A percentile compares a stretch with the other conserved stretches of the same genome.
Conservation (phyloP, 1,140 invertebrate genomes). For the Solenopsis fugax region DNA sequence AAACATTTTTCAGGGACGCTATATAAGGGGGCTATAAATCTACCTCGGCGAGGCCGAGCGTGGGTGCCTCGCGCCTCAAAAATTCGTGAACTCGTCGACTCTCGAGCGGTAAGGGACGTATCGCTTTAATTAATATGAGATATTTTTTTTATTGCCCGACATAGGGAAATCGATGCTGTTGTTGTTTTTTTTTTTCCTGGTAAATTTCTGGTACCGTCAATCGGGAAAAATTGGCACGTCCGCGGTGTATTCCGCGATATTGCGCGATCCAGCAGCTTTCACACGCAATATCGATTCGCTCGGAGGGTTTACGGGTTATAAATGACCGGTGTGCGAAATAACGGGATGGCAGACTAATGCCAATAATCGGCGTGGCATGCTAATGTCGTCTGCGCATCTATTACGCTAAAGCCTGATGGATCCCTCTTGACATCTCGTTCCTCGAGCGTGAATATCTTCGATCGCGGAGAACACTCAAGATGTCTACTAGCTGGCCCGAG, state of each 20-base stretch:
- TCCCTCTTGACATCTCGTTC: conserved; percentile 81
- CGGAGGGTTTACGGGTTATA: conserved; percentile 79
- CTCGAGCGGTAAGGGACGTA: background rate
- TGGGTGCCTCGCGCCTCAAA: conserved; percentile 1
- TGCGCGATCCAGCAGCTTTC: conserved; percentile 58
- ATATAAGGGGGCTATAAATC: conserved; percentile 2
- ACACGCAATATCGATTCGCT: conserved; percentile 66
- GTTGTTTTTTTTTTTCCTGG: background rate
- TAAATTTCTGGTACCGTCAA: conserved; percentile 62
- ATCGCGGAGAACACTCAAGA: conserved; percentile 70
- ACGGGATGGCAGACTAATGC: conserved; percentile 79
- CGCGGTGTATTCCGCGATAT: conserved; percentile 55
- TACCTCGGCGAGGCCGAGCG: background rate
- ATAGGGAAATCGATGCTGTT: conserved; percentile 22
- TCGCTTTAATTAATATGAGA: conserved; percentile 54
- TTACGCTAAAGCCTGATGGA: conserved; percentile 85
- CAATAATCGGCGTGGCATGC: conserved; percentile 85
- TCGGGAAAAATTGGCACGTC: conserved; percentile 63
- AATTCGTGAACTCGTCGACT: conserved; percentile 21
- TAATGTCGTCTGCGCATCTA: conserved; percentile 85
- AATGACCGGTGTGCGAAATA: conserved; percentile 82
- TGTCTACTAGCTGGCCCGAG: conserved; percentile 56
- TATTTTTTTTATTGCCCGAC: conserved; percentile 52
- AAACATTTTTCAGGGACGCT: conserved; percentile 50
- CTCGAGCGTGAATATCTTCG: conserved; percentile 73